Conservation (phyloP, 2,113 vertebrate genomes). For the Garra rufa region DNA sequence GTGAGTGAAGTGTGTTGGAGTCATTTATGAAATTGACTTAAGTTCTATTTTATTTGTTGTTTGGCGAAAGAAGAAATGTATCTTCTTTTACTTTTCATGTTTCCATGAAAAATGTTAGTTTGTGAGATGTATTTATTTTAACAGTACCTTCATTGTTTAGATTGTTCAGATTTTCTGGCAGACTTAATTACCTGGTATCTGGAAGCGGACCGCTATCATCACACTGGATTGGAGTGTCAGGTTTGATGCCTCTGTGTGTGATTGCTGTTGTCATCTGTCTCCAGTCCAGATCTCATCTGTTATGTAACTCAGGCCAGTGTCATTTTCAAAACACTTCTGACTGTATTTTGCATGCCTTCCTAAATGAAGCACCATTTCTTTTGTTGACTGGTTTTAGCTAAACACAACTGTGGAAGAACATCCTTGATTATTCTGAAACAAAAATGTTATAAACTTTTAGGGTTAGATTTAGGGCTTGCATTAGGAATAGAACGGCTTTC, state of each 20-base stretch:
- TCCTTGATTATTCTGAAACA: background rate
- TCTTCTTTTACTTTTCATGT: background rate
- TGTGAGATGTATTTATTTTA: background rate
- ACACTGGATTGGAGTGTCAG: background rate
- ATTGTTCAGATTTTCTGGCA: background rate
- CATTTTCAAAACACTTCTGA: background rate
- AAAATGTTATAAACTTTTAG: background rate
- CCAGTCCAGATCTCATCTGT: background rate
- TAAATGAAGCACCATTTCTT: background rate
- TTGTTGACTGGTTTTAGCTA: background rate
- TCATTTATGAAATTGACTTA: background rate
- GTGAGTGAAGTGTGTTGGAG: background rate
- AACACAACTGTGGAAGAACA: background rate
- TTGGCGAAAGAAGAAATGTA: background rate
- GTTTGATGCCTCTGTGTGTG: background rate
- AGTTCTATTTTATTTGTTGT: background rate
- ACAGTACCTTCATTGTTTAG: background rate
- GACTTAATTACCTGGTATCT: background rate
- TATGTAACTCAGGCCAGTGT: background rate
- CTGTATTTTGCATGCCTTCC: background rate
- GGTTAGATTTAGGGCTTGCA: background rate
- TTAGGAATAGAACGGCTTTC: background rate
- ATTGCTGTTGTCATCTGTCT: conserved; percentile 7
- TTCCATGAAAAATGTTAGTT: background rate
- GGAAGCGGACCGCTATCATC: background rate